Base-by-base conservation (phyloP, 2,888 invertebrate species). In the Stegophylla sp. region DNA sequence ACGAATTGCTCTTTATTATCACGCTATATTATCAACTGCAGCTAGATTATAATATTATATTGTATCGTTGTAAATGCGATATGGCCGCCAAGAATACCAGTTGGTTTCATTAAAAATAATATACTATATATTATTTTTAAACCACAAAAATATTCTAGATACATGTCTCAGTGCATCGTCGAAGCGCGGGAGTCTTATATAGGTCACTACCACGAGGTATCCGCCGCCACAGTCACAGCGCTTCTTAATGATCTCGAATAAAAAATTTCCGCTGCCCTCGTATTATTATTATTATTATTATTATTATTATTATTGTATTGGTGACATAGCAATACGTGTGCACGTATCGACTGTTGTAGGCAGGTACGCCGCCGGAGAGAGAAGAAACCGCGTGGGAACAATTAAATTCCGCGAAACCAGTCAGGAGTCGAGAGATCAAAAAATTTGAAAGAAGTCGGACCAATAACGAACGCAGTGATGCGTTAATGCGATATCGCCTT, bases 151-250 rank as follows among this genome's bases (percentile, higher is more conserved):
- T 34, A 34, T 34, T n/a, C n/a, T n/a, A n/a, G n/a, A n/a, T n/a
- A n/a, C n/a, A 34, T 34, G 34, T n/a, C n/a, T n/a, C n/a, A n/a
- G n/a, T n/a, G n/a, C 17, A 51, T 9, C 17, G n/a, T 69, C 34
- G 2, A 7, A n/a, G 26, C 28, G 20, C 7, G 20, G 28, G 17
- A 34, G 51, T 7, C 34, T 69, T 69, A 28, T 69, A 28, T 69
- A 20, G 51, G 69, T 51, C 69, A 51, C 56, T n/a, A n/a, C n/a
- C n/a, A n/a, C n/a, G n/a, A n/a, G 10, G 56, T 23, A 51, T 34
- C 34, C n/a, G n/a, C 17, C 17, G 17, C 48, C 17, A n/a, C 5
- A 23, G 56, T 23, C 34, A n/a, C n/a, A n/a, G 34, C 34, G 34
- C 34, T 3, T 34, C 4, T 34, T 34, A 34, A 34, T 34, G 20